A percentile compares a stretch with the other conserved stretches of the same genome.
Evolutionary conservation across 1,140 invertebrate species (phyloP).

Genomic region (Anthonomus grandis): DNA sequence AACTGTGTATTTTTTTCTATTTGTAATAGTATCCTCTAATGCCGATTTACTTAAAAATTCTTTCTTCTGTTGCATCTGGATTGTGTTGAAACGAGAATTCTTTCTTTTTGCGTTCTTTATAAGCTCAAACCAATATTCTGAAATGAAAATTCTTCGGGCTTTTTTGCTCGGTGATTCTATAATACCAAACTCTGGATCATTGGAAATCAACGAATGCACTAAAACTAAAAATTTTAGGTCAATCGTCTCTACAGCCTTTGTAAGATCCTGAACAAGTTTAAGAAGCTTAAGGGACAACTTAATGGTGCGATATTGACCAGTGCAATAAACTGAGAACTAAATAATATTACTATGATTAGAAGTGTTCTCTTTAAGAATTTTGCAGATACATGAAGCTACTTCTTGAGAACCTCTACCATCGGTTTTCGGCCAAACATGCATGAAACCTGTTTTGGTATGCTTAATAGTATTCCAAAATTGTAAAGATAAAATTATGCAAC

Average conservation of each 20-base stretch:
- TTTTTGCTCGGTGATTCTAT: no score
- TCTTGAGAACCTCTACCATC: conserved; percentile 20
- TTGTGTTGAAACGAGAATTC: not conserved
- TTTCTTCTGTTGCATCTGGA: not conserved
- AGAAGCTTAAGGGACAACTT: not conserved
- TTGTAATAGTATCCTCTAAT: conserved; percentile 4
- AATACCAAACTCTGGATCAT: conserved; percentile 12
- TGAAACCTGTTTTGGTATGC: conserved; percentile 8
- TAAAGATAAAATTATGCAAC: conserved; percentile 14
- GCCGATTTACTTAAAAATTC: conserved; percentile 1
- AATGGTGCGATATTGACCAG: conserved; percentile 24
- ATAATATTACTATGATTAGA: conserved; percentile 10
- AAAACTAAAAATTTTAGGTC: conserved; percentile 13
- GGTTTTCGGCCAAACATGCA: conserved; percentile 13
- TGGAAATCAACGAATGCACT: conserved; percentile 2
- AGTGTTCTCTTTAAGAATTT: conserved; percentile 15
- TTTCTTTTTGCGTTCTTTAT: no score
- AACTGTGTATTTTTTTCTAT: conserved; percentile 1
- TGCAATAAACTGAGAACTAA: conserved; percentile 20
- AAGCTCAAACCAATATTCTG: no score
- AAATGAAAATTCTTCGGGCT: no score
- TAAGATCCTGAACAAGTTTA: conserved; percentile 12
- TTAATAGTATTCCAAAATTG: conserved; percentile 16
- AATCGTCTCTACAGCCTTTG: not conserved
- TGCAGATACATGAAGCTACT: conserved; percentile 11